Conservation (phyloP, 2,113 vertebrate species). For the Sciurus niger region DNA sequence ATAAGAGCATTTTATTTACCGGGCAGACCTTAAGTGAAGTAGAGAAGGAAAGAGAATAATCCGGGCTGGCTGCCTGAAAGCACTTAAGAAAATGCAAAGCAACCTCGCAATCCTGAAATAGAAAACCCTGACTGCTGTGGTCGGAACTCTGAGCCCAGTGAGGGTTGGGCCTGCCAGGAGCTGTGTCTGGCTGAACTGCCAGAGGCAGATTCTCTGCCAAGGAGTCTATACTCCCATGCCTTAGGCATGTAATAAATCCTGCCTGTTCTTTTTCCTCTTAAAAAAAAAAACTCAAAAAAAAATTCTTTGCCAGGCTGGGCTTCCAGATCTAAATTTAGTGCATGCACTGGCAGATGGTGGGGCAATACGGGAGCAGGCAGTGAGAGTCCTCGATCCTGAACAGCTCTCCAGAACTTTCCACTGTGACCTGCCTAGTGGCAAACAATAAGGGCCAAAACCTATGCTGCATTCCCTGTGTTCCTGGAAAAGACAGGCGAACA, state of each 20-base stretch:
- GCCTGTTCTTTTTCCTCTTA: neutral
- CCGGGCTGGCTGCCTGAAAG: neutral
- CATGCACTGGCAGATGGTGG: neutral
- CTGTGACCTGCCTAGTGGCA: neutral
- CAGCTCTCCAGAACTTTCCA: neutral
- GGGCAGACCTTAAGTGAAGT: neutral
- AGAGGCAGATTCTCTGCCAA: neutral
- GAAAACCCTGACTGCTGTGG: slow-evolving; percentile 16
- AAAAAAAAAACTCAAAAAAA: neutral
- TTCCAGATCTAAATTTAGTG: slow-evolving; percentile 37
- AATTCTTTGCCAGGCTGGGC: neutral
- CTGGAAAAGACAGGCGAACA: neutral
- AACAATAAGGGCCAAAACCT: neutral
- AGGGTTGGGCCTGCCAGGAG: neutral
- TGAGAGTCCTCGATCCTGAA: neutral
- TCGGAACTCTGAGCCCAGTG: neutral
- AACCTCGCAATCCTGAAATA: neutral
- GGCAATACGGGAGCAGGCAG: neutral
- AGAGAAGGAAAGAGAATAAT: slow-evolving; percentile 1
- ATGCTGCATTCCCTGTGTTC: neutral
- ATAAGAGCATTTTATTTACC: slow-evolving; percentile 8
- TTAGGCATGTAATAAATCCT: neutral
- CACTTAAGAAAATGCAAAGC: slow-evolving; percentile 40
- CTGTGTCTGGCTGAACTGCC: neutral
- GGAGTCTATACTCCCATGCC: neutral